Base-by-base conservation (phyloP, 2,888 invertebrate genomes). In the Cacoxenus indagator region DNA sequence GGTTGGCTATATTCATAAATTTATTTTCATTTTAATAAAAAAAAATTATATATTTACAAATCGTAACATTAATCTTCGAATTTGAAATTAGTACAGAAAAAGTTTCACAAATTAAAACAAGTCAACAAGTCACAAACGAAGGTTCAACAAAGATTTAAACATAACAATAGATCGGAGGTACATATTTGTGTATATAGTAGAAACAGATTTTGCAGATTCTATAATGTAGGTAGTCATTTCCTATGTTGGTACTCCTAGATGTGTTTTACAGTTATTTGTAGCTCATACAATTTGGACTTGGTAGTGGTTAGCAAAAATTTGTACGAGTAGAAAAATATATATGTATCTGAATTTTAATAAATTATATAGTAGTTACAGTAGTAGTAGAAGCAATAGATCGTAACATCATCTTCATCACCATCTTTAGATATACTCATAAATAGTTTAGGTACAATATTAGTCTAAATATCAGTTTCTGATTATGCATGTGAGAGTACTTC, bases 151-250 rank as follows among this genome's bases (percentile, higher is more conserved):
- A 37, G 14, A 8, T 37, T 37, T 37, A 37, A 11, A 37, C 37
- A 37, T 37, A 37, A 37, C 2, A 26, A 68, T 62, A 59, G 29
- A 46, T 78, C 80, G 82, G 78, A 81, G 78, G 78, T 78, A 78
- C 70, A 73, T 74, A 17, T 48, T 48, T 48, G 14, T 24, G 31
- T 57, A 78, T 81, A 76, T 75, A 71, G 71, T 68, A 55, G 62
- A 70, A 75, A 66, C 62, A 31, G 55, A 64, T 65, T n/a, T 57
- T 43, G 14, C 45, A 37, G 37, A 14, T 37, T 37, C 22, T 51
- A 22, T 51, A 51, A n/a, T n/a, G n/a, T n/a, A n/a, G n/a, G 51
- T 51, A 22, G 51, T 71, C 48, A 65, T 65, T 66, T 62, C 66
- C 57, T 69, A 64, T 64, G 62, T 57, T 55, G 57, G 26, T 46